Conservation (phyloP, 2,797 vertebrate genomes). For the Gallinago solitaria region DNA sequence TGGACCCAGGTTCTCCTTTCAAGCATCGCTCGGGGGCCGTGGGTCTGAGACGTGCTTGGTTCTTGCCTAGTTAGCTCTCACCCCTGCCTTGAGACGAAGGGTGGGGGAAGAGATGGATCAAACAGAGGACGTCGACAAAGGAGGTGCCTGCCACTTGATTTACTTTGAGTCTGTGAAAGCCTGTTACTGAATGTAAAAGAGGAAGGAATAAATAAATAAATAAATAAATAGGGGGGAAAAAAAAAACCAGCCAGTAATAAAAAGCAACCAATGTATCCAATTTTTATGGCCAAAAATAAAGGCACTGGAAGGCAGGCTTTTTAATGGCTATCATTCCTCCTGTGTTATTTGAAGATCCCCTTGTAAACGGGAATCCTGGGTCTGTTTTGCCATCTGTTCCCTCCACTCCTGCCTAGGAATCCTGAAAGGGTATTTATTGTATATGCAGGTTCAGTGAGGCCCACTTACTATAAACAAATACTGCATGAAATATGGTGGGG, state of each 20-base stretch:
- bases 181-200: not conserved
- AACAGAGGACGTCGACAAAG: not conserved
- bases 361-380: slow-evolving; percentile 66
- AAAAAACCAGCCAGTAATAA: not conserved
- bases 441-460: slow-evolving; percentile 40
- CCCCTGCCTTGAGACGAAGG: not conserved
- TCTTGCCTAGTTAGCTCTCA: not conserved
- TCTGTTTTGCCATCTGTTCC: slow-evolving; percentile 72
- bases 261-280: slow-evolving; percentile 10
- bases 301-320: slow-evolving; percentile 46
- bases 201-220: not conserved
- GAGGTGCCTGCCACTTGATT: not conserved
- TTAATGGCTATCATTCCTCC: slow-evolving; percentile 59
- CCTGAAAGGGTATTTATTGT: slow-evolving; percentile 55
- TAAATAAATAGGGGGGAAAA: not conserved
- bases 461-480: slow-evolving; percentile 68
- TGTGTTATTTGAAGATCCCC: slow-evolving; percentile 64
- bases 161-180: not conserved
- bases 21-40: not conserved
- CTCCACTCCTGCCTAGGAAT: slow-evolving; percentile 59
- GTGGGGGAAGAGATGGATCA: not conserved
- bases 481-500: slow-evolving; percentile 49
- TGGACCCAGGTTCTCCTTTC: not conserved
- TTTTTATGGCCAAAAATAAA: slow-evolving; percentile 48
- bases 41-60: not conserved